A percentile compares a stretch with the other conserved stretches of the same genome.
Conservation (phyloP, 2,113 vertebrate species). For the Nettapus auritus region DNA sequence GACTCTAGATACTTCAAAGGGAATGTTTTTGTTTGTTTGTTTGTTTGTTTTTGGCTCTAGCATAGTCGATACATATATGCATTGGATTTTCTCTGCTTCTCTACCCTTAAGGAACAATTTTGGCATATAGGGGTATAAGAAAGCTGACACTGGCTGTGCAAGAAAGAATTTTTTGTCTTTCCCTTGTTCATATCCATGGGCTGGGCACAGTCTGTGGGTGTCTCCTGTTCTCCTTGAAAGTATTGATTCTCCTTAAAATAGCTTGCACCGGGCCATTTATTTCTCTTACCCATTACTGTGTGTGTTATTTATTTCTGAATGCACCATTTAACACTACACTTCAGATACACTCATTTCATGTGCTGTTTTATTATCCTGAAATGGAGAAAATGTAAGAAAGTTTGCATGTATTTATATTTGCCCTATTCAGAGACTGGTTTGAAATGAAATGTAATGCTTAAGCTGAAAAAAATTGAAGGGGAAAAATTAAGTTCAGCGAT, state of each 20-base stretch:
- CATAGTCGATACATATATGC: too few species aligned
- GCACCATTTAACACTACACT: not conserved
- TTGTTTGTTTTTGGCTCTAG: not conserved
- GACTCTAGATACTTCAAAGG: not conserved
- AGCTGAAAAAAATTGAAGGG: conserved; percentile 19
- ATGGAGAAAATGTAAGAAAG: conserved; percentile 44
- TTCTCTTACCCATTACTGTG: conserved; percentile 26
- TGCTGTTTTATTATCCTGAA: conserved; percentile 45
- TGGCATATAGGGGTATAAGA: not conserved
- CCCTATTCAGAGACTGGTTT: conserved; percentile 29
- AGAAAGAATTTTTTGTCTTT: not conserved
- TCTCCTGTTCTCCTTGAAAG: not conserved
- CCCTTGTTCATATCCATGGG: not conserved
- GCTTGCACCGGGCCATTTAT: not conserved
- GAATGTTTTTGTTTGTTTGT: not conserved
- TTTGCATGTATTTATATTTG: conserved; percentile 28
- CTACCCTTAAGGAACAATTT: not conserved
- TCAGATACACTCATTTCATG: conserved; percentile 51
- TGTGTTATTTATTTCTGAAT: conserved; percentile 38
- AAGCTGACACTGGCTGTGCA: not conserved
- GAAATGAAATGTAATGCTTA: conserved; percentile 57
- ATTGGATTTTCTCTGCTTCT: not conserved
- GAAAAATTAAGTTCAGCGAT: conserved; percentile 59
- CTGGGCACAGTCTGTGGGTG: not conserved
- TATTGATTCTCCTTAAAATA: conserved; percentile 51